These are phyloP conservation scores for Argyresthia albistria DNA, from an alignment of 2,888 invertebrate species.

Conservation along the genomic window DNA sequence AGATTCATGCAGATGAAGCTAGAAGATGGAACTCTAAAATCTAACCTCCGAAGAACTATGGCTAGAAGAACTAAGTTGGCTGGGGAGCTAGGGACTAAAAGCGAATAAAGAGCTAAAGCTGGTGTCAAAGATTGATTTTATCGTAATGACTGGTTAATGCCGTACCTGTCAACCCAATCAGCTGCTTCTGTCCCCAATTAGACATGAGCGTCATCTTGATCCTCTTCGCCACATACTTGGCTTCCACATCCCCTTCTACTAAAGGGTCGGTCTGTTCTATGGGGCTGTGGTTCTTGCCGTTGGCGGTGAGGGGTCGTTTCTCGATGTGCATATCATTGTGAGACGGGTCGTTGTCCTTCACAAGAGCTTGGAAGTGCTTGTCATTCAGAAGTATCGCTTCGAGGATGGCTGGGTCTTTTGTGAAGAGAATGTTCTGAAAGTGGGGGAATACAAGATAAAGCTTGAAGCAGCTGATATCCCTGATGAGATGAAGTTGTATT, in stretches of 20 bases:
- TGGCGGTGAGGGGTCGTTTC: slow-evolving; percentile 75
- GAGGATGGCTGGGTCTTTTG: slow-evolving; percentile 81
- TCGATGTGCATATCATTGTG: slow-evolving; percentile 27
- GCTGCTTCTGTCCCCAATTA: slow-evolving; percentile 75
- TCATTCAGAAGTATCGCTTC: slow-evolving; percentile 57
- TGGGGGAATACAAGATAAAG: neutral
- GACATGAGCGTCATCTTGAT: slow-evolving; percentile 72
- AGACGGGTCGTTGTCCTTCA: slow-evolving; percentile 47
- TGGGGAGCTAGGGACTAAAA: no score
- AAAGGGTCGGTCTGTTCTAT: slow-evolving; percentile 25
- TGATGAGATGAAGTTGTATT: no score
- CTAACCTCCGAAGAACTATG: no score
- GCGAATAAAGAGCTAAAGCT: no score
- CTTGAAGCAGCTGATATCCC: neutral
- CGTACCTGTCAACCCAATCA: slow-evolving; percentile 74
- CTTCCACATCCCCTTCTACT: slow-evolving; percentile 23
- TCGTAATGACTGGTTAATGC: no score
- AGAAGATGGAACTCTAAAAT: no score
- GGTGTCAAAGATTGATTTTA: no score
- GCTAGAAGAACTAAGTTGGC: no score
- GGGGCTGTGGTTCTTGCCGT: slow-evolving; percentile 40
- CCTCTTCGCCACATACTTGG: slow-evolving; percentile 44
- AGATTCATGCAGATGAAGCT: no score
- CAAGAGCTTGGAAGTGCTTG: slow-evolving; percentile 48
- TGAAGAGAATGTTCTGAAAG: slow-evolving; percentile 86